phyloP scores from a whole-genome alignment of 92 coral and sea anemone genomes.

The Parazoanthus darwini region DNA sequence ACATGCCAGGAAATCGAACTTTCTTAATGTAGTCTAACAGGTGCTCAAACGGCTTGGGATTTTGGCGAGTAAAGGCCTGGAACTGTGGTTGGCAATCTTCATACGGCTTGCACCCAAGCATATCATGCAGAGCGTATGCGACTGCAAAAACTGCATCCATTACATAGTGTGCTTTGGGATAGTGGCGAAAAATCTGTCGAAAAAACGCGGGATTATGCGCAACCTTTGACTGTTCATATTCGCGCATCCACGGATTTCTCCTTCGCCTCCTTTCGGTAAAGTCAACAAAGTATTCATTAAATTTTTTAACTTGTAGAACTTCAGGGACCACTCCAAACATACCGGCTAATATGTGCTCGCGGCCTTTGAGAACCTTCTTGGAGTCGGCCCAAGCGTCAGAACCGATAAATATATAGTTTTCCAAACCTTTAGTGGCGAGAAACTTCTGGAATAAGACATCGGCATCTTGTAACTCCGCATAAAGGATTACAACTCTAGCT shows the following conservation, averaged over 20 bases:
- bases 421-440: constrained; percentile 55
- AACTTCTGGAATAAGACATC: constrained; percentile 61
- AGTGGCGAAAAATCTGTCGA: constrained; percentile 65
- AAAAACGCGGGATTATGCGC: constrained; percentile 78
- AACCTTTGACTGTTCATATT: constrained; percentile 71
- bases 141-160: constrained; percentile 86
- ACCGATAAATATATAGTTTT: constrained; percentile 72
- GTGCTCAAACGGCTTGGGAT: constrained; percentile 10
- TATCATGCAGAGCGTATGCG: constrained; percentile 80
- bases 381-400: constrained; percentile 91
- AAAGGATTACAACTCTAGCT: constrained; percentile 77
- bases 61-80: constrained; percentile 39
- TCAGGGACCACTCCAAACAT: constrained; percentile 85
- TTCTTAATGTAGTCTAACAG: constrained; percentile 52
- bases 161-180: constrained; percentile 82
- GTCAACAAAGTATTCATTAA: constrained; percentile 75
- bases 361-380: constrained; percentile 66
- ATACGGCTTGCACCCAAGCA: constrained; percentile 73
- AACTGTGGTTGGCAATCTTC: constrained; percentile 62
- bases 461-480: constrained; percentile 86
- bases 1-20: constrained; percentile 72
- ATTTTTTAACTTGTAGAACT: constrained; percentile 60
- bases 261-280: constrained; percentile 73
- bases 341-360: constrained; percentile 63
- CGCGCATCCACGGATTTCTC: constrained; percentile 83